phyloP scores from a whole-genome alignment of 2,888 invertebrate species.

The Stramonita haemastoma region DNA sequence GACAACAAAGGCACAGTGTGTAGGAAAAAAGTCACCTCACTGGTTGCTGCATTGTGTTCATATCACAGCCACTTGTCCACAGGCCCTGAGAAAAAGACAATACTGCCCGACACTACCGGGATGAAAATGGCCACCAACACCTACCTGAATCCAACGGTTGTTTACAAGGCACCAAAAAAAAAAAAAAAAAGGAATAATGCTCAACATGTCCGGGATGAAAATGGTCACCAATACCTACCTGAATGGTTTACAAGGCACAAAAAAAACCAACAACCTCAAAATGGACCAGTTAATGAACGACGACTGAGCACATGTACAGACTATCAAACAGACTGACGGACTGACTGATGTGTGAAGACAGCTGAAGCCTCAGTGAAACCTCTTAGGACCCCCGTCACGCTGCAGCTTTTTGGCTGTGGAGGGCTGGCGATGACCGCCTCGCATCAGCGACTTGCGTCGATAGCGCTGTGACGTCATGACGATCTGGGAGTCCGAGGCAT shows the following conservation, averaged over 20 bases:
- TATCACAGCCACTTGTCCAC: slow-evolving; percentile 32
- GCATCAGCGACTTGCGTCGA: slow-evolving; percentile 52
- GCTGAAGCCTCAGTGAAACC: slow-evolving; percentile 30
- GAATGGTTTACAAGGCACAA: too few relatives aligned
- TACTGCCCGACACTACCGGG: too few relatives aligned
- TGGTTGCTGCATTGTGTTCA: neutral
- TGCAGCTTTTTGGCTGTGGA: neutral
- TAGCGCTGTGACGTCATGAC: slow-evolving; percentile 62
- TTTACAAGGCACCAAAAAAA: too few relatives aligned
- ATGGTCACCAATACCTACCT: too few relatives aligned
- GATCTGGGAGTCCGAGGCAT: slow-evolving; percentile 45
- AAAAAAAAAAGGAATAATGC: neutral
- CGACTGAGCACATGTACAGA: neutral
- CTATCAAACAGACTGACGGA: neutral
- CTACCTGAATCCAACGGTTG: too few relatives aligned
- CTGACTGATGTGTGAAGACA: slow-evolving; percentile 3
- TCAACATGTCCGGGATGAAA: too few relatives aligned
- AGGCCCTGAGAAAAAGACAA: slow-evolving; percentile 13
- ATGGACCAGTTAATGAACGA: too few relatives aligned
- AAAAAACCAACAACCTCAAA: too few relatives aligned
- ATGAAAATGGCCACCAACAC: too few relatives aligned
- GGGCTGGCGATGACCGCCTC: neutral
- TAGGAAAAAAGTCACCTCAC: neutral
- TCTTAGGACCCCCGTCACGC: neutral
- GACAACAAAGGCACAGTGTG: neutral